Evolutionary conservation across 2,797 vertebrate species (phyloP).

Genomic region (Macropodus opercularis): DNA sequence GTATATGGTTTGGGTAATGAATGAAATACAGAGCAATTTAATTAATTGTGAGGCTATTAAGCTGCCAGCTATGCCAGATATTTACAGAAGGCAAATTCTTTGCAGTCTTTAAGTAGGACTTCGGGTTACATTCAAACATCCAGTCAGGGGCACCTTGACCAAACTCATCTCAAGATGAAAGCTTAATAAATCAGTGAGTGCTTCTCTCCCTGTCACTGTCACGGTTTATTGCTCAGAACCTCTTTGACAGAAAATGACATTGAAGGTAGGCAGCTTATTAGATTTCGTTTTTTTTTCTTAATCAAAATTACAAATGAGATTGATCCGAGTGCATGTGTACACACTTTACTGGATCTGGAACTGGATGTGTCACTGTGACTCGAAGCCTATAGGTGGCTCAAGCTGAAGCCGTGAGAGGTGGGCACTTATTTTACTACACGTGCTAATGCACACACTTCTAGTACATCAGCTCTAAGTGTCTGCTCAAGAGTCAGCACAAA

Average conservation of each 20-base stretch:
- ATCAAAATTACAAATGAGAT: slow-evolving; percentile 36
- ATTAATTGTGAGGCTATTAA: slow-evolving; percentile 1
- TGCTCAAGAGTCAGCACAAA: slow-evolving; percentile 44
- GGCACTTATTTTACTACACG: slow-evolving; percentile 65
- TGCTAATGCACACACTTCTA: slow-evolving; percentile 53
- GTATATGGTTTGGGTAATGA: slow-evolving; percentile 2
- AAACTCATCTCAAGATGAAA: slow-evolving; percentile 51
- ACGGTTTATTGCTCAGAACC: slow-evolving; percentile 50
- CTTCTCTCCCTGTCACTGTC: slow-evolving; percentile 24
- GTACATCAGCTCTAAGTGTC: slow-evolving; percentile 30
- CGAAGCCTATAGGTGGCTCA: slow-evolving; percentile 62
- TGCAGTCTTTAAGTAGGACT: slow-evolving; percentile 38
- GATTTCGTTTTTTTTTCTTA: slow-evolving; percentile 39
- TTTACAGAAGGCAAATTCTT: background rate
- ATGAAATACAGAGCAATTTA: slow-evolving; percentile 12
- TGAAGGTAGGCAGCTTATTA: slow-evolving; percentile 23
- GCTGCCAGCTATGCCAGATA: background rate
- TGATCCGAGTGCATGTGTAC: background rate
- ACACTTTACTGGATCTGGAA: slow-evolving; percentile 15
- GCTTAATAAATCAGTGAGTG: slow-evolving; percentile 55
- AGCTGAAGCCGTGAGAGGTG: slow-evolving; percentile 62
- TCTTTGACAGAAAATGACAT: slow-evolving; percentile 45
- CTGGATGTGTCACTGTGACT: slow-evolving; percentile 45
- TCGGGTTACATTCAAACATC: slow-evolving; percentile 25
- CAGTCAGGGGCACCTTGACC: slow-evolving; percentile 63